Evolutionary conservation across 2,113 vertebrate genomes (phyloP).

Genomic region (Silurus asotus): DNA sequence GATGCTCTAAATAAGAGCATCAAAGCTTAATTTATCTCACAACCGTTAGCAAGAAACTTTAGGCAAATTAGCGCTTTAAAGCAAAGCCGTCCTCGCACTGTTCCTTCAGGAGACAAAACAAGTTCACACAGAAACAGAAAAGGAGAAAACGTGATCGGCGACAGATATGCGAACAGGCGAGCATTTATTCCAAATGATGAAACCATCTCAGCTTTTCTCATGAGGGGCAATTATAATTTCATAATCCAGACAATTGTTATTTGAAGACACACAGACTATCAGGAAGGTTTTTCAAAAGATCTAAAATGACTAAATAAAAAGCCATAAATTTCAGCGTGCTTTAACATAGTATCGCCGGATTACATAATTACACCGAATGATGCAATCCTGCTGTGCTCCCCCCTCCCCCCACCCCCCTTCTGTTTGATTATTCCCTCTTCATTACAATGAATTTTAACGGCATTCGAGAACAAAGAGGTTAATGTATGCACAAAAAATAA

Average conservation of each 20-base stretch:
- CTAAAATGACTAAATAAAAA: background rate
- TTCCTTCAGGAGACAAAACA: background rate
- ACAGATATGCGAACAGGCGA: too few relatives aligned
- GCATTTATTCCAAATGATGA: background rate
- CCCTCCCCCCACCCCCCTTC: background rate
- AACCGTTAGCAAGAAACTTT: background rate
- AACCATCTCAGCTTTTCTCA: conserved; percentile 20
- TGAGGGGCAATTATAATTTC: conserved; percentile 18
- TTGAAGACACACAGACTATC: background rate
- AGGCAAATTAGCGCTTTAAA: background rate
- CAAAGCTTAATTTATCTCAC: conserved; percentile 1
- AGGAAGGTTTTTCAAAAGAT: background rate
- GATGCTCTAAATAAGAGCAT: conserved; percentile 16
- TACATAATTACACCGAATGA: conserved; percentile 10
- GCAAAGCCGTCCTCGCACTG: background rate
- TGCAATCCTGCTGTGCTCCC: background rate
- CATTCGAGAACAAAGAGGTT: conserved; percentile 17
- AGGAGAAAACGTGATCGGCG: background rate
- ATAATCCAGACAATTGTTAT: conserved; percentile 11
- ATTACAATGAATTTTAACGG: background rate
- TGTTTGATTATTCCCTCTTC: conserved; percentile 12
- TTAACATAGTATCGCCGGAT: conserved; percentile 6
- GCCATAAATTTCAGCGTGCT: conserved; percentile 10
- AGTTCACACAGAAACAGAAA: background rate
- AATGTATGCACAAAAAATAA: background rate